Base-by-base conservation (phyloP, 2,888 invertebrate genomes). In the Melieria omissa region DNA sequence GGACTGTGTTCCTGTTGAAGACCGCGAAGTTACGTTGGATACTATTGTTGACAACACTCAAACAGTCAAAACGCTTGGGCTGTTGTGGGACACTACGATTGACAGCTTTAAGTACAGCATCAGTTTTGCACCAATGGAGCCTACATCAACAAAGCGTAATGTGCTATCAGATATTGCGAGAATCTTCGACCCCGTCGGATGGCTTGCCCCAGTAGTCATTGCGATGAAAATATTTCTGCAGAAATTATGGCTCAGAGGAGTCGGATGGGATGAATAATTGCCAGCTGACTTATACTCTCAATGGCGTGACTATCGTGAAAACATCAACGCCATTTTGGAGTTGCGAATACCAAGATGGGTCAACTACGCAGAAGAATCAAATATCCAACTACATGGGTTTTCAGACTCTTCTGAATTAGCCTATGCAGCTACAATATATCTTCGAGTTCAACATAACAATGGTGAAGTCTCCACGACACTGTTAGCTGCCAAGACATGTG, bases 51-150 rank as follows among this genome's bases (percentile, higher is more conserved):
- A 66, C 47, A 12, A 42, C 42, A 49, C 67, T 16, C 66, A 68
- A 58, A 64, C 68, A 14, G 42, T 70, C 5, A 73, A 71, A 68
- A 73, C 67, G 3, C 61, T 73, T 46, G 73, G 68, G 3, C 12
- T 73, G 10, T 57, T 61, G n/a, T 73, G 71, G 62, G 49, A 69
- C 10, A 65, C 71, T 10, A 42, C 3, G 5, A 16, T 6, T n/a
- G 71, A 71, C 14, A 54, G 42, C 10, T 74, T 74, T n/a, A 65
- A 47, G 16, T 71, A 62, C 12, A 65, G 65, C 9, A 62, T 74
- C 14, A n/a, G 5, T 0, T 45, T 72, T n/a, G 4, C 49, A 6
- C 1, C 8, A 45, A 58, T 68, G 29, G 4, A 16, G 9, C 6
- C 7, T 5, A 10, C 3, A 4, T 10, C 44, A 14, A 61, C 66